Evolutionary conservation across 1,140 invertebrate species (phyloP).

Genomic region (Aleiodes sp.): DNA sequence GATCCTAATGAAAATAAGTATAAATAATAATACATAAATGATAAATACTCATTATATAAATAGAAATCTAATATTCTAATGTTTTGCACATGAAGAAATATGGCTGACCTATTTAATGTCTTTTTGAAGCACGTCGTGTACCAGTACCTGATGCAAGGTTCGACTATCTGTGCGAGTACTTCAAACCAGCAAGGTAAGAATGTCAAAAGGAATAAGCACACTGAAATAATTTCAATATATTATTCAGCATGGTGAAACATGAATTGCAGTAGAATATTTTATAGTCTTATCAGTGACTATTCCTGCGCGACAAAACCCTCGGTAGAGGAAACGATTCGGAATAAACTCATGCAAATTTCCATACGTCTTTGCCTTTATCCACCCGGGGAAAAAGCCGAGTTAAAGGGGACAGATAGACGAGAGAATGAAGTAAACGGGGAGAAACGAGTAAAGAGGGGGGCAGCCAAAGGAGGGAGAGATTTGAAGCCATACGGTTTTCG

Average conservation of each 20-base stretch:
- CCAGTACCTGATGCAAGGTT: constrained; percentile 96
- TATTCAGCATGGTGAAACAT: constrained; percentile 38
- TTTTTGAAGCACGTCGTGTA: constrained; percentile 85
- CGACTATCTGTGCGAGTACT: constrained; percentile 92
- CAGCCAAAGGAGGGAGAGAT: neutral
- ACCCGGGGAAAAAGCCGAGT: constrained; percentile 27
- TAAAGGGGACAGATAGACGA: constrained; percentile 25
- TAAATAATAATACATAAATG: constrained; percentile 45
- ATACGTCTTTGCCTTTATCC: constrained; percentile 62
- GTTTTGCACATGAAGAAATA: no score
- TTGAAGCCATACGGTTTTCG: constrained; percentile 40
- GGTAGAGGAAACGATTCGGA: constrained; percentile 59
- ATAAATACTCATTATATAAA: neutral
- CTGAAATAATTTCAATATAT: constrained; percentile 37
- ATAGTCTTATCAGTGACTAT: constrained; percentile 38
- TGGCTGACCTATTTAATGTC: constrained; percentile 39
- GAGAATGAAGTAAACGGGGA: no score
- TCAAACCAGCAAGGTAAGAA: constrained; percentile 89
- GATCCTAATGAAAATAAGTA: constrained; percentile 99
- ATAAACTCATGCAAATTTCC: constrained; percentile 61
- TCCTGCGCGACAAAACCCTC: constrained; percentile 46
- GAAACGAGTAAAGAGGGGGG: constrained; percentile 11
- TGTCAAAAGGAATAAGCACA: neutral
- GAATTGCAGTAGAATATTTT: constrained; percentile 48
- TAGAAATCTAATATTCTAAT: no score